phyloP scores from a whole-genome alignment of 1,140 invertebrate genomes.

The Lanistes nyassanus region DNA sequence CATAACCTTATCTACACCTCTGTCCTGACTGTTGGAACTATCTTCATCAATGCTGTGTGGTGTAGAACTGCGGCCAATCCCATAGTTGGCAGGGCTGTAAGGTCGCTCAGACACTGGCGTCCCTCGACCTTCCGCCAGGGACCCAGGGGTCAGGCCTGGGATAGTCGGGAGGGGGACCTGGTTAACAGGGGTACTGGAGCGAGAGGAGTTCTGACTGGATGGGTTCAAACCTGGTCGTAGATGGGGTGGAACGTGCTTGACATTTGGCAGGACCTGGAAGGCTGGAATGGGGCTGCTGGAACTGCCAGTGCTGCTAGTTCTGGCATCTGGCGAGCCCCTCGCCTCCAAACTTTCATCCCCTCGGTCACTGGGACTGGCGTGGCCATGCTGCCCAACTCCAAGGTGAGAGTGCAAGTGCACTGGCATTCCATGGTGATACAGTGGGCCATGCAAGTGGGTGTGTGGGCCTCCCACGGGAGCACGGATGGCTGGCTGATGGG shows the following conservation, averaged over 20 bases:
- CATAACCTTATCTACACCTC: slow-evolving; percentile 4
- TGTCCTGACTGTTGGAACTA: slow-evolving; percentile 1
- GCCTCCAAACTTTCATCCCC: slow-evolving; percentile 1
- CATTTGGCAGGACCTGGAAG: slow-evolving; percentile 57
- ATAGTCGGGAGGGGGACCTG: slow-evolving; percentile 2
- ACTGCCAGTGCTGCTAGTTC: slow-evolving; percentile 15
- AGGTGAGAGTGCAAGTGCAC: slow-evolving; percentile 22
- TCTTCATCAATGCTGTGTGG: slow-evolving; percentile 8
- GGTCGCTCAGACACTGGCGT: slow-evolving; percentile 29
- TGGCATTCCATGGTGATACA: slow-evolving; percentile 19
- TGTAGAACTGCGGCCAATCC: slow-evolving; percentile 2
- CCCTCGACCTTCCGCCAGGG: slow-evolving; percentile 20
- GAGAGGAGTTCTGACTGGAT: slow-evolving; percentile 32
- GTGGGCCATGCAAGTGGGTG: slow-evolving; percentile 26
- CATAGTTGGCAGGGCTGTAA: slow-evolving; percentile 40
- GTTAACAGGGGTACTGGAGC: slow-evolving; percentile 21
- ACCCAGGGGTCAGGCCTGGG: slow-evolving; percentile 6
- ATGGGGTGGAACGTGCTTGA: slow-evolving; percentile 55
- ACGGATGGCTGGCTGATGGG: not conserved
- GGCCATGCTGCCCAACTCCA: slow-evolving; percentile 3
- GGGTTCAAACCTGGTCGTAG: slow-evolving; percentile 40
- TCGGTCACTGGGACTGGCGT: slow-evolving; percentile 17
- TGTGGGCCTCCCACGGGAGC: slow-evolving; percentile 16
- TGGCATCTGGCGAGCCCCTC: slow-evolving; percentile 10
- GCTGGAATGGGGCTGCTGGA: slow-evolving; percentile 34